Conservation (phyloP, 2,888 invertebrate genomes). For the Taenaris catops region DNA sequence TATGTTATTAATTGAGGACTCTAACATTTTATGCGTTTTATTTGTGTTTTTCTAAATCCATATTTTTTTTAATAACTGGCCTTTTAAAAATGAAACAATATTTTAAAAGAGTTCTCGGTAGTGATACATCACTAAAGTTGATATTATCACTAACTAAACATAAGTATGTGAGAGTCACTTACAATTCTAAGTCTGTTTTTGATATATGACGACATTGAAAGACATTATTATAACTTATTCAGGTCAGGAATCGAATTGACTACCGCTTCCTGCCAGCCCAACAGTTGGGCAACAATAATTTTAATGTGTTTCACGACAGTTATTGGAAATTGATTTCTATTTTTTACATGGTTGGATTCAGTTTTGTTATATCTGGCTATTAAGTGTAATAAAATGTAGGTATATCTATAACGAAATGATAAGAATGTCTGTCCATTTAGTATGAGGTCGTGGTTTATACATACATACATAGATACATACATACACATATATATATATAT, state of each 20-base stretch:
- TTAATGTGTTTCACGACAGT: constrained; percentile 1
- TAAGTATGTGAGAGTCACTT: constrained; percentile 18
- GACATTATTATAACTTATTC: constrained; percentile 42
- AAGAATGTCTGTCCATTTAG: not conserved
- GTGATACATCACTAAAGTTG: too few species aligned
- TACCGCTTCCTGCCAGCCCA: constrained; percentile 61
- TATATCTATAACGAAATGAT: not conserved
- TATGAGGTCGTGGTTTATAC: too few species aligned
- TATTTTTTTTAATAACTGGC: too few species aligned
- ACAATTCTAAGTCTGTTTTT: constrained; percentile 15
- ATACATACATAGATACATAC: too few species aligned
- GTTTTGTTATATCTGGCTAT: not conserved
- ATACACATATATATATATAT: too few species aligned
- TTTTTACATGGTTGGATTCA: not conserved
- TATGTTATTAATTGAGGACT: too few species aligned
- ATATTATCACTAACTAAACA: too few species aligned
- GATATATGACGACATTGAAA: constrained; percentile 24
- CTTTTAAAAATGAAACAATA: too few species aligned
- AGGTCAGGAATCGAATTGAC: constrained; percentile 61
- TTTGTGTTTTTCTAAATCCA: too few species aligned
- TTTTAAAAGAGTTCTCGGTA: too few species aligned
- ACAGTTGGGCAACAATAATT: constrained; percentile 38
- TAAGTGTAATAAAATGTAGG: too few species aligned
- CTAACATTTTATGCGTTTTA: too few species aligned
- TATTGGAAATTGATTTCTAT: constrained; percentile 2